These are phyloP conservation scores for Pteronotus mesoamericanus DNA, from an alignment of 2,797 vertebrate genomes.

Conservation along the genomic window DNA sequence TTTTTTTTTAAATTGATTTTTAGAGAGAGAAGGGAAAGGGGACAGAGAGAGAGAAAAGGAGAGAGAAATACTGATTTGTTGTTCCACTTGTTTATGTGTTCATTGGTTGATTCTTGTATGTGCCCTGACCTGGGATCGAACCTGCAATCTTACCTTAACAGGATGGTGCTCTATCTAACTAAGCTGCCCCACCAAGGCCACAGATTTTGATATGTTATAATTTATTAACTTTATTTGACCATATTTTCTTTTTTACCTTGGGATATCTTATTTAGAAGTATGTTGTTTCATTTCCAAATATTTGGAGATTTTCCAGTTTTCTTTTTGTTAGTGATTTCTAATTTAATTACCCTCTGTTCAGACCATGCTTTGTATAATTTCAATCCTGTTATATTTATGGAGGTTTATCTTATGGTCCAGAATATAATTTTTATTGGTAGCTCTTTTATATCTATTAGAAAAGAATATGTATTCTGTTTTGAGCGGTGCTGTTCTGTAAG, in stretches of 20 bases:
- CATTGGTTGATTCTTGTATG: not conserved
- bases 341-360: not conserved
- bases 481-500: not conserved
- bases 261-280: not conserved
- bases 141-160: not conserved
- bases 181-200: not conserved
- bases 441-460: not conserved
- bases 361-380: not conserved
- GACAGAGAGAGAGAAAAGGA: not conserved
- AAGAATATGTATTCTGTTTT: not conserved
- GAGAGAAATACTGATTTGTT: not conserved
- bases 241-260: not conserved
- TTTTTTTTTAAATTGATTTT: not conserved
- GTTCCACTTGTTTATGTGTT: not conserved
- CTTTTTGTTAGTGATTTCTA: not conserved
- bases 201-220: not conserved
- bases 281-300: not conserved
- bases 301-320: not conserved
- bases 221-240: not conserved
- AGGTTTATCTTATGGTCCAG: not conserved
- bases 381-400: not conserved
- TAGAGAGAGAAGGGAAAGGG: not conserved
- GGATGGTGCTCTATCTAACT: not conserved
- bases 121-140: not conserved
- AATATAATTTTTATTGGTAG: not conserved